These are phyloP conservation scores for Neodiprion lecontei DNA, from an alignment of 1,140 invertebrate genomes.

Conservation along the genomic window DNA sequence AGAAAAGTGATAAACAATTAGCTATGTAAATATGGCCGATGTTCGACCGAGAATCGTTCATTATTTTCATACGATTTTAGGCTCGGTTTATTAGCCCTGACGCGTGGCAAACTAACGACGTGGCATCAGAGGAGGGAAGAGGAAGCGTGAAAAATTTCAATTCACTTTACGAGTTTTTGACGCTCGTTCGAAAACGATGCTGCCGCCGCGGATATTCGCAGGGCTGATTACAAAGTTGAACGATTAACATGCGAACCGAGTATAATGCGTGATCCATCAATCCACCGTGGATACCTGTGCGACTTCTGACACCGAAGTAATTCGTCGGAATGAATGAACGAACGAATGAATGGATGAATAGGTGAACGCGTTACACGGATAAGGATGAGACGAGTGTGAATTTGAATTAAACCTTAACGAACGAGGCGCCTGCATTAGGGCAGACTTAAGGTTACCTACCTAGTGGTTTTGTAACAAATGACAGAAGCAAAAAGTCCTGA, in stretches of 20 bases:
- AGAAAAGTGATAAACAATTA: too few relatives aligned
- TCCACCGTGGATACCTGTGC: background rate
- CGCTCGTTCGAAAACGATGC: too few relatives aligned
- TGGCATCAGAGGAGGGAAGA: too few relatives aligned
- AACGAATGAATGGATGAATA: background rate
- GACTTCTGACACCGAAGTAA: background rate
- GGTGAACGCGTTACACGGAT: background rate
- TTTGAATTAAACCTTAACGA: background rate
- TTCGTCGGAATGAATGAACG: background rate
- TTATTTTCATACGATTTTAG: too few relatives aligned
- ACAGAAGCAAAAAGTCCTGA: conserved; percentile 49
- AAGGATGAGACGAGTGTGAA: background rate
- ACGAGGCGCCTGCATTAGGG: background rate
- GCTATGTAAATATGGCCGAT: too few relatives aligned
- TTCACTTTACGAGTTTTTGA: too few relatives aligned
- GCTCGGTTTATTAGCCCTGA: too few relatives aligned
- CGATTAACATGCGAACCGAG: background rate
- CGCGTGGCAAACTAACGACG: too few relatives aligned
- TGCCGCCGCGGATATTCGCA: too few relatives aligned
- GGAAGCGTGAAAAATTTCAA: too few relatives aligned
- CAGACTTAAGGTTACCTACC: conserved; percentile 49
- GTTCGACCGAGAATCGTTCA: too few relatives aligned
- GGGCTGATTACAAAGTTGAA: background rate
- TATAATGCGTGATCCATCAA: background rate
- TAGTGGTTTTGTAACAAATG: conserved; percentile 56